Base-by-base conservation (phyloP, 2,113 vertebrate genomes). In the Amblyornis subalaris region DNA sequence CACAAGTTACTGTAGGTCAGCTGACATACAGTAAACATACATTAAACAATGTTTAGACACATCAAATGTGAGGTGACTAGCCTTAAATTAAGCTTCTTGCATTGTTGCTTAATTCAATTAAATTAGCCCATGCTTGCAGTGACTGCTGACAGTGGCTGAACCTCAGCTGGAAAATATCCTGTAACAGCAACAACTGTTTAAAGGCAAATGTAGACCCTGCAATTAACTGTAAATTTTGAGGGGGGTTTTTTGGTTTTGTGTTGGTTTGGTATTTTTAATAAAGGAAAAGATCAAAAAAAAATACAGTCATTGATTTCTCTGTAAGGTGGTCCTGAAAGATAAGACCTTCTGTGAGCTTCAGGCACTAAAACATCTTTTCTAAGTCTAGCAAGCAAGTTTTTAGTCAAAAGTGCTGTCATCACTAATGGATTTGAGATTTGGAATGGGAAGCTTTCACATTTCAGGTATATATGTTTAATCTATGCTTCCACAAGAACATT, bases 201-300 rank as follows among this genome's bases (percentile, higher is more conserved):
- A 72, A 83, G n/a, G 58, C 18, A 53, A 33, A 66, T 57, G 60
- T 55, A 16, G 21, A 65, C 15, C 2, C 14, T 40, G 31, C 21
- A 71, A 74, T 54, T 61, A 73, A 74, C 19, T 25, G 19, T 17
- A 38, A 60, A 53, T 25, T 50, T 85, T 81, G 9, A 40, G 3
- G 1, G 0, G 2, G 0, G 0, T 65, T 80, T 69, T 18, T 15
- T 44, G 11, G 20, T 1, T 45, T 80, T 76, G 12, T 36, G 25
- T 35, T 51, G 36, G 17, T 38, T 73, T 77, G 21, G 4, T 12
- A 4, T 24, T 58, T 88, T 57, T 64, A 66, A 53, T 10, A 58
- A 78, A 79, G 19, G 7, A 70, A 26, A 78, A 90, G 7, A 13
- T 60, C 0, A 67, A 55, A 74, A 44, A 24, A 62, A 70, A 42